Percentiles rank a stretch among this genome's conserved stretches.
These are phyloP conservation scores for Scaptomyza pallida DNA, from an alignment of 1,140 invertebrate species.

Conservation along the genomic window DNA sequence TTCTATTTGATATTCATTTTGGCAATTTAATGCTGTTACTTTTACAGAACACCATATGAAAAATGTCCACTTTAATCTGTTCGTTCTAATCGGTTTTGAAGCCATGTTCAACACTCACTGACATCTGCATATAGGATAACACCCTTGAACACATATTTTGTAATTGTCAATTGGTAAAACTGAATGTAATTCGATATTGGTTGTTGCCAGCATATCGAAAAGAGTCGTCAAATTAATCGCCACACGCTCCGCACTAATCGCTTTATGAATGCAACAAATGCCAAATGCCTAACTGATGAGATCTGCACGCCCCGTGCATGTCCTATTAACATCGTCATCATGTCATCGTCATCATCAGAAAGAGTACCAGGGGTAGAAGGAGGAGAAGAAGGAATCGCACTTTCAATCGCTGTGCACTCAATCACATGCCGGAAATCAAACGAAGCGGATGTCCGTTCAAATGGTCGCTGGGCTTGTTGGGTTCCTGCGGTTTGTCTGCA, in stretches of 20 bases:
- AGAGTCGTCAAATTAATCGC: slow-evolving; percentile 65
- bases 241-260: slow-evolving; percentile 71
- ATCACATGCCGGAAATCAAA: slow-evolving; percentile 81
- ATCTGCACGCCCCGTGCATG: slow-evolving; percentile 32
- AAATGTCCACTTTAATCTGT: not conserved
- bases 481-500: slow-evolving; percentile 23
- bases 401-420: slow-evolving; percentile 74
- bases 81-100: not conserved
- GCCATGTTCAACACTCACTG: not conserved
- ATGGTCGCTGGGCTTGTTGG: slow-evolving; percentile 46
- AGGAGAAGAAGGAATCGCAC: slow-evolving; percentile 35
- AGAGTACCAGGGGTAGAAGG: too few relatives aligned
- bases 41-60: not conserved
- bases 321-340: slow-evolving; percentile 11
- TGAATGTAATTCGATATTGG: slow-evolving; percentile 59
- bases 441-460: slow-evolving; percentile 73
- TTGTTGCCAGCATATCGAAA: slow-evolving; percentile 59
- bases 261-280: slow-evolving; percentile 62
- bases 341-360: slow-evolving; percentile 8
- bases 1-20: not conserved
- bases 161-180: slow-evolving; percentile 1
- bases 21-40: not conserved
- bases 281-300: slow-evolving; percentile 58
- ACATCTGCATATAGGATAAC: not conserved
- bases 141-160: not conserved